A percentile compares a stretch with the other conserved stretches of the same genome.
Conservation (phyloP, 1,140 invertebrate genomes). For the Drosophila kikkawai region DNA sequence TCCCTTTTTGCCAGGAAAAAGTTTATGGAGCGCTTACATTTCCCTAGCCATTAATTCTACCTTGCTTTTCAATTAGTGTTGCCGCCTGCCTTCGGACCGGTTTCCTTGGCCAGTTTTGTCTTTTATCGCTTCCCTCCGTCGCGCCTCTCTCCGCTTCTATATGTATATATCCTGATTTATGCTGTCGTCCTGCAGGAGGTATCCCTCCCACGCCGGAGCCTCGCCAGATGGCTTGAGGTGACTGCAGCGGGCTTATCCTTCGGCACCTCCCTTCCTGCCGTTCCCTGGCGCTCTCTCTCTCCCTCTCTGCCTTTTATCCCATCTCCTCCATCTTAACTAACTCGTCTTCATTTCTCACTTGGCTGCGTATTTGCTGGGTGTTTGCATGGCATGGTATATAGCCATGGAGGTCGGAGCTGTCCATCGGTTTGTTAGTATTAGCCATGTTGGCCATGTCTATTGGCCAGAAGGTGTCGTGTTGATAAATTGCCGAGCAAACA, state of each 20-base stretch:
- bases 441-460: constrained; percentile 69
- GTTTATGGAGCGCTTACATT: constrained; percentile 59
- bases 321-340: constrained; percentile 63
- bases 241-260: constrained; percentile 60
- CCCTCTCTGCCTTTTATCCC: not conserved
- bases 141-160: not conserved
- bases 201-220: constrained; percentile 26
- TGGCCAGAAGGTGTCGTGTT: constrained; percentile 60
- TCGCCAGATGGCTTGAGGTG: constrained; percentile 58
- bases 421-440: constrained; percentile 39
- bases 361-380: constrained; percentile 72
- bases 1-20: constrained; percentile 32
- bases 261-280: not conserved
- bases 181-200: constrained; percentile 39
- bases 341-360: constrained; percentile 83
- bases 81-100: constrained; percentile 40
- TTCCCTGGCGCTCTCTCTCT: not conserved
- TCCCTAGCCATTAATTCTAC: constrained; percentile 79
- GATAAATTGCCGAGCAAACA: constrained; percentile 46
- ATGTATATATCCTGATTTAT: constrained; percentile 70
- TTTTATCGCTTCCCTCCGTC: constrained; percentile 27
- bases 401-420: constrained; percentile 19
- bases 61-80: constrained; percentile 81
- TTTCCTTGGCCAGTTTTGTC: constrained; percentile 44
- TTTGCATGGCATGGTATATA: constrained; percentile 26